Evolutionary conservation across 2,888 invertebrate species (phyloP).

Genomic region (Cerastis leucographa): DNA sequence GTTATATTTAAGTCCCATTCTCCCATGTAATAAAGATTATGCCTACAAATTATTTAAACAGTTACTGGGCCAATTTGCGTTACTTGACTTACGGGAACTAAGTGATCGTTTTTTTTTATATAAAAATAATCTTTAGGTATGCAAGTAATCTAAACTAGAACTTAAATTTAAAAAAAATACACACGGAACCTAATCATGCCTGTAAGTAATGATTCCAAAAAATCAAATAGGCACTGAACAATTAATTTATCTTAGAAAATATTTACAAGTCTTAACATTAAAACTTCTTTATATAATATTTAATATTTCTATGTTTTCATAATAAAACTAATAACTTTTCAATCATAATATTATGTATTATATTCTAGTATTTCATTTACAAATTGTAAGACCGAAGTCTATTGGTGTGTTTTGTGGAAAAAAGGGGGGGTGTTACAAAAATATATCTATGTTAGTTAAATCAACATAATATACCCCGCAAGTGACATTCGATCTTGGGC

Average conservation of each 20-base stretch:
- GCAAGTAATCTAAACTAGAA: slow-evolving; percentile 32
- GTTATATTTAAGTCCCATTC: not conserved
- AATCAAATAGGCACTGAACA: slow-evolving; percentile 76
- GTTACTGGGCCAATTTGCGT: not conserved
- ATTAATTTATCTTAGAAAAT: slow-evolving; percentile 75
- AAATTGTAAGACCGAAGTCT: slow-evolving; percentile 34
- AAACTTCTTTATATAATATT: slow-evolving; percentile 58
- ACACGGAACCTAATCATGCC: slow-evolving; percentile 50
- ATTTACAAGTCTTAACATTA: slow-evolving; percentile 72
- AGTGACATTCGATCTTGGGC: not conserved
- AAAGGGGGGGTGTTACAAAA: slow-evolving; percentile 46
- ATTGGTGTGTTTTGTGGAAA: slow-evolving; percentile 39
- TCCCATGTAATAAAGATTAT: not conserved
- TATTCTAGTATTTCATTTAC: slow-evolving; percentile 64
- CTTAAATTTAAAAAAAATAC: slow-evolving; percentile 40
- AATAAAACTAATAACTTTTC: slow-evolving; percentile 66
- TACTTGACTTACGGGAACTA: not conserved
- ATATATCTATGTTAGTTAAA: slow-evolving; percentile 47
- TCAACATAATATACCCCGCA: not conserved
- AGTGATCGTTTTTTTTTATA: not conserved
- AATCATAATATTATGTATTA: slow-evolving; percentile 59
- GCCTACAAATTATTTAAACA: not conserved
- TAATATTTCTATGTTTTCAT: slow-evolving; percentile 60
- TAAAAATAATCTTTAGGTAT: slow-evolving; percentile 29
- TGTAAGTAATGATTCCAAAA: slow-evolving; percentile 43